Percentiles rank a stretch among this genome's conserved stretches.
phyloP scores from a whole-genome alignment of 2,113 vertebrate species.

The Entomyzon cyanotis region DNA sequence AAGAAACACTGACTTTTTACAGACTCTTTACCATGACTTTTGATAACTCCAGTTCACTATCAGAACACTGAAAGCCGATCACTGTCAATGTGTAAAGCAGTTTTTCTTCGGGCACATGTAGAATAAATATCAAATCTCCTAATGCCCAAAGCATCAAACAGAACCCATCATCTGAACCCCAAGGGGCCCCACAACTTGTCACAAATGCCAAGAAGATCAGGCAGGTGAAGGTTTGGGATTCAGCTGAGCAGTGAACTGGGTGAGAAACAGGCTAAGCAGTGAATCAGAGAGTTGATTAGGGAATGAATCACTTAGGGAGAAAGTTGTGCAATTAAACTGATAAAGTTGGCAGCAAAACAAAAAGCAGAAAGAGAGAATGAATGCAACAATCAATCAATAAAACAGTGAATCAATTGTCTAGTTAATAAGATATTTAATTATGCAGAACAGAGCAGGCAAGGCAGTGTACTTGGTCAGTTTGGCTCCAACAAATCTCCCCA shows the following conservation, averaged over 20 bases:
- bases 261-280: not conserved
- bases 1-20: not conserved
- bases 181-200: not conserved
- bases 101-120: fast-evolving
- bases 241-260: not conserved
- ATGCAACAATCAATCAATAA: slow-evolving; percentile 48
- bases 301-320: slow-evolving; percentile 44
- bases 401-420: slow-evolving; percentile 45
- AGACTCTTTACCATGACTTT: not conserved
- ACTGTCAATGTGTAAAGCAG: fast-evolving
- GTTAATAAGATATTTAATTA: slow-evolving; percentile 60
- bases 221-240: slow-evolving; percentile 27
- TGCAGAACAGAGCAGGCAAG: slow-evolving; percentile 7
- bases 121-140: not conserved
- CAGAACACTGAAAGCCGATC: not conserved
- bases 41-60: not conserved
- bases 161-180: fast-evolving
- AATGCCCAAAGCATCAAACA: not conserved
- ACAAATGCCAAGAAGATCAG: not conserved
- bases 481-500: not conserved
- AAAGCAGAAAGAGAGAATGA: slow-evolving; percentile 22
- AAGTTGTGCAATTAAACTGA: slow-evolving; percentile 56
- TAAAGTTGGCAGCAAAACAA: slow-evolving; percentile 51
- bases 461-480: not conserved
- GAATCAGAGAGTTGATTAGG: slow-evolving; percentile 15